Percentiles rank a stretch among this genome's conserved stretches.
Conservation (phyloP, 2,797 vertebrate species). For the Acrossocheilus wenchowensis region DNA sequence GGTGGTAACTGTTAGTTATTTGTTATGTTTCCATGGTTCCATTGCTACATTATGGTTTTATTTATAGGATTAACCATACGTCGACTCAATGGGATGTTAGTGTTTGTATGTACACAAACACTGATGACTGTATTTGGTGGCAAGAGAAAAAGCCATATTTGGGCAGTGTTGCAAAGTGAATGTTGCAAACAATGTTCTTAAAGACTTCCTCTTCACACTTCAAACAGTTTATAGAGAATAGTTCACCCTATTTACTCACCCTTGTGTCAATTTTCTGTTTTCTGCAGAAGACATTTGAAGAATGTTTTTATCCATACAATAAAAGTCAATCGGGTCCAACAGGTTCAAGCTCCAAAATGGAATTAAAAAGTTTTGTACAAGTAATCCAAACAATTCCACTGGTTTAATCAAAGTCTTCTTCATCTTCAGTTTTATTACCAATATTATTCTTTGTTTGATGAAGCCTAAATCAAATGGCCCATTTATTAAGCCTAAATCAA, state of each 20-base stretch:
- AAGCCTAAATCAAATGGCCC: background rate
- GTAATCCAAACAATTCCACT: background rate
- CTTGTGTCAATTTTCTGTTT: background rate
- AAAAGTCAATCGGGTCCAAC: background rate
- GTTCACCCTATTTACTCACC: background rate
- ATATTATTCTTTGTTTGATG: background rate
- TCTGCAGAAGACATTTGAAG: background rate
- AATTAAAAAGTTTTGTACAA: background rate
- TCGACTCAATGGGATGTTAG: background rate
- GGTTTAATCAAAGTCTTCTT: background rate
- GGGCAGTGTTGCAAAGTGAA: background rate
- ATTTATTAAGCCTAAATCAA: background rate
- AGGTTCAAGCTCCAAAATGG: background rate
- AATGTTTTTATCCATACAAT: background rate
- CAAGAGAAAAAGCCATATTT: background rate
- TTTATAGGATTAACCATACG: conserved; percentile 9
- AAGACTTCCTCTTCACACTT: background rate
- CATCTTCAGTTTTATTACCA: background rate
- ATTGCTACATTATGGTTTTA: conserved; percentile 1
- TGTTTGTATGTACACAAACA: background rate
- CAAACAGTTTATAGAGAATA: background rate
- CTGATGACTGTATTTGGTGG: background rate
- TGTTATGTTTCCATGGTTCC: conserved; percentile 25
- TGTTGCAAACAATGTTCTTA: conserved; percentile 10
- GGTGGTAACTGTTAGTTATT: background rate